These are phyloP conservation scores for Echinometra lucunter DNA, from an alignment of 53 echinoderm and acorn worm species.

Conservation along the genomic window DNA sequence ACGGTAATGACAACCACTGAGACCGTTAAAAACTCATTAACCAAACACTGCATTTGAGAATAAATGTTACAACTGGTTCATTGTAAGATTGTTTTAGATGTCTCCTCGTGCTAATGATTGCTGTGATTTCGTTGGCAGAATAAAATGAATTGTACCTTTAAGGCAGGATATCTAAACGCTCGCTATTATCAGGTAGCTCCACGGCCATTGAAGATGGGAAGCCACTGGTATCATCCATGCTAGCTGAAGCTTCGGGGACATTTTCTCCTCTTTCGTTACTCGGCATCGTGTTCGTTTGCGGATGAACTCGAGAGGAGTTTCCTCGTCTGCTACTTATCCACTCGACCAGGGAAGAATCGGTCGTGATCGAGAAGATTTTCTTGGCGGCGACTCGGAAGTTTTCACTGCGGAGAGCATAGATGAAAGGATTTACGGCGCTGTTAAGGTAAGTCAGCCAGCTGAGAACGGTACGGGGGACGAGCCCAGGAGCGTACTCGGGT, in stretches of 20 bases:
- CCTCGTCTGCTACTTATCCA: neutral
- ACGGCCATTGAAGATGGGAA: conserved; percentile 7
- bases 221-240: neutral
- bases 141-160: neutral
- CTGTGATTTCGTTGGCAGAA: too few species aligned
- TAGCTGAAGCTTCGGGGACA: neutral
- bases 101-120: too few species aligned
- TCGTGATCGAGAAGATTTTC: conserved; percentile 33
- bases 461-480: conserved; percentile 72
- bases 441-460: conserved; percentile 82
- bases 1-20: too few species aligned
- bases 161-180: neutral
- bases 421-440: conserved; percentile 80
- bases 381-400: conserved; percentile 68
- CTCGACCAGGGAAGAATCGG: neutral
- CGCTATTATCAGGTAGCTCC: conserved; percentile 11
- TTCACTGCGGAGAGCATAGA: conserved; percentile 77
- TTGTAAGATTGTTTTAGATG: too few species aligned
- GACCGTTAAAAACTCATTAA: too few species aligned
- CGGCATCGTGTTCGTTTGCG: neutral
- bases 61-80: too few species aligned
- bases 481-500: conserved; percentile 68
- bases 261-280: neutral
- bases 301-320: neutral
- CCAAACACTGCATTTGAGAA: too few species aligned